These are phyloP conservation scores for Athalia cordata DNA, from an alignment of 2,888 invertebrate genomes.

Conservation along the genomic window DNA sequence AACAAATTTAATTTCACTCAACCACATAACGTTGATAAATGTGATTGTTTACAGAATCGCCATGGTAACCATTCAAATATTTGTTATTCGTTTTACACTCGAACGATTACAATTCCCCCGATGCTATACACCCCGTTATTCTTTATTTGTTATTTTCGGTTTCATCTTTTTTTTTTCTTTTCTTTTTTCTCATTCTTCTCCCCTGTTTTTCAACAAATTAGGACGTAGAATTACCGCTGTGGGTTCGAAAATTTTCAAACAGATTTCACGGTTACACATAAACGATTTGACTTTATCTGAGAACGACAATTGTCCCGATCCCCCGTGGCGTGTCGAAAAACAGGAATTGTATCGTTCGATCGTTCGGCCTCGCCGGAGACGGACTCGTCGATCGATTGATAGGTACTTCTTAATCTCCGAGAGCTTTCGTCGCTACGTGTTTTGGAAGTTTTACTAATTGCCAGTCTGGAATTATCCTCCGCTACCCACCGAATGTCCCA, in stretches of 20 bases:
- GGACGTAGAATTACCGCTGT: too few relatives aligned
- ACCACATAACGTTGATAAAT: conserved; percentile 8
- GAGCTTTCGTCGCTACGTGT: not conserved
- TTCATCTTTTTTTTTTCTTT: not conserved
- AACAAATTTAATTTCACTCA: conserved; percentile 39
- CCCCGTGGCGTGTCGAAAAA: too few relatives aligned
- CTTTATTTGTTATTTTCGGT: not conserved
- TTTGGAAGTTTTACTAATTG: conserved; percentile 22
- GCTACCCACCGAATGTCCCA: not conserved
- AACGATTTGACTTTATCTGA: too few relatives aligned
- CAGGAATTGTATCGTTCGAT: too few relatives aligned
- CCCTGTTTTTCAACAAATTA: too few relatives aligned
- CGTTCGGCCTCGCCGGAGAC: too few relatives aligned
- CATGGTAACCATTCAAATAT: conserved; percentile 20
- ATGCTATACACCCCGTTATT: not conserved
- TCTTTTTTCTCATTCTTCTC: too few relatives aligned
- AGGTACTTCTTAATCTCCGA: too few relatives aligned
- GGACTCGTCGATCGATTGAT: too few relatives aligned
- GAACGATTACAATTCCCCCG: not conserved
- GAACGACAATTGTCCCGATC: too few relatives aligned
- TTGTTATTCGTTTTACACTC: not conserved
- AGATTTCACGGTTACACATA: too few relatives aligned
- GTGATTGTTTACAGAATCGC: conserved; percentile 2
- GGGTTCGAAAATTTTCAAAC: too few relatives aligned
- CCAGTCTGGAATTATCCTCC: not conserved